These are phyloP conservation scores for Mamestra brassicae DNA, from an alignment of 2,888 invertebrate genomes.

Conservation along the genomic window DNA sequence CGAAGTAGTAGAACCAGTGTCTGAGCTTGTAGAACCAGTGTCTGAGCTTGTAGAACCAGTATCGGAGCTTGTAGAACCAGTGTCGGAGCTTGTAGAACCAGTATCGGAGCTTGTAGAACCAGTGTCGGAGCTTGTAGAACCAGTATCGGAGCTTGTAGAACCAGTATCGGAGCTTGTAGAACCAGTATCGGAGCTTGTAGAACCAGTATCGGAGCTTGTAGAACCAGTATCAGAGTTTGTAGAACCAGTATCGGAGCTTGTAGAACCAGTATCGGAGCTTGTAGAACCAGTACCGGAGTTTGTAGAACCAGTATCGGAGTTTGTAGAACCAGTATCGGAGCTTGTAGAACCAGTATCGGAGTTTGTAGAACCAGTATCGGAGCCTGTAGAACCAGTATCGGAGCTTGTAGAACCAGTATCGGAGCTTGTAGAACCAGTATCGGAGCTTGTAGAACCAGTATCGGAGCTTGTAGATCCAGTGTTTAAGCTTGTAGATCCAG, in stretches of 20 bases:
- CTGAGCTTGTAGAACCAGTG: not conserved
- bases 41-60: not conserved
- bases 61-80: conserved; percentile 21
- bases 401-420: conserved; percentile 14
- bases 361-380: no score
- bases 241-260: not conserved
- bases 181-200: conserved; percentile 22
- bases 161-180: conserved; percentile 6
- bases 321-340: no score
- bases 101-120: conserved; percentile 7
- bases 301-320: no score
- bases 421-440: not conserved
- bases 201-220: not conserved
- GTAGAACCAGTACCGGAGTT: no score
- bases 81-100: not conserved
- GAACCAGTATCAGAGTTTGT: conserved; percentile 6
- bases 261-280: not conserved
- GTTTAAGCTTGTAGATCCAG: not conserved
- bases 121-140: not conserved
- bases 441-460: conserved; percentile 7
- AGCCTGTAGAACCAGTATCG: conserved; percentile 9
- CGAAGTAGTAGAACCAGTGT: conserved; percentile 5
- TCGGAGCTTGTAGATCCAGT: not conserved
- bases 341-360: no score
- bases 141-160: not conserved